phyloP scores from a whole-genome alignment of 2,797 vertebrate genomes.

The Takifugu rubripes region DNA sequence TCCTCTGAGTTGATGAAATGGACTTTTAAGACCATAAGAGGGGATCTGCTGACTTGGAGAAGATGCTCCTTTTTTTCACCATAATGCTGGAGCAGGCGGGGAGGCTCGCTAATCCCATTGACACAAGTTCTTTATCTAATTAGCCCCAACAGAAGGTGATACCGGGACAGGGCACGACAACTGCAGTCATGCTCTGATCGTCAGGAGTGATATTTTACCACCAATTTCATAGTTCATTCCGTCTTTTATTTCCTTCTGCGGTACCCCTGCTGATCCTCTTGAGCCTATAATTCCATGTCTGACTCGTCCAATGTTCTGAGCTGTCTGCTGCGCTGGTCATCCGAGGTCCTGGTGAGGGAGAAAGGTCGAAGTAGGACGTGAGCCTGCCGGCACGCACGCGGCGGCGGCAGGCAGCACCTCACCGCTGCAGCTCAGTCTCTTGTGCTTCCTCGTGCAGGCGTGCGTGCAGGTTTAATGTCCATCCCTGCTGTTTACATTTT shows the following conservation, averaged over 20 bases:
- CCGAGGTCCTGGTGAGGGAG: conserved; percentile 48
- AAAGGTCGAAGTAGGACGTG: conserved; percentile 45
- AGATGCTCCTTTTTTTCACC: conserved; percentile 37
- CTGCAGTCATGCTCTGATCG: not conserved
- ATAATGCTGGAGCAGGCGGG: conserved; percentile 52
- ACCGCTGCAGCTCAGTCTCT: conserved; percentile 35
- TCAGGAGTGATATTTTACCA: conserved; percentile 3
- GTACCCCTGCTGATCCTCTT: not conserved
- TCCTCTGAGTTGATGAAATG: conserved; percentile 55
- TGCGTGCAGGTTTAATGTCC: conserved; percentile 25
- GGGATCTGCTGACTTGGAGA: conserved; percentile 50
- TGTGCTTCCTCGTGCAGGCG: conserved; percentile 26
- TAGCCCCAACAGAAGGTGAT: conserved; percentile 34
- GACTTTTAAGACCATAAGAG: conserved; percentile 42
- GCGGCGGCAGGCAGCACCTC: conserved; percentile 41
- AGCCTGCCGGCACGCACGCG: conserved; percentile 16
- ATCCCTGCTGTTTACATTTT: conserved; percentile 36
- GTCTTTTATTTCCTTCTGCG: not conserved
- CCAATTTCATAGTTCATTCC: not conserved
- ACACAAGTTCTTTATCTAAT: conserved; percentile 49
- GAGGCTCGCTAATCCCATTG: conserved; percentile 53
- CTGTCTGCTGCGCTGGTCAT: conserved; percentile 46
- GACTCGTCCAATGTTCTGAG: conserved; percentile 21
- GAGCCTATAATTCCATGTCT: not conserved
- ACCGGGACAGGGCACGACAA: not conserved